These are phyloP conservation scores for Brachyhypopomus occidentalis DNA, from an alignment of 2,113 vertebrate species.

Conservation along the genomic window DNA sequence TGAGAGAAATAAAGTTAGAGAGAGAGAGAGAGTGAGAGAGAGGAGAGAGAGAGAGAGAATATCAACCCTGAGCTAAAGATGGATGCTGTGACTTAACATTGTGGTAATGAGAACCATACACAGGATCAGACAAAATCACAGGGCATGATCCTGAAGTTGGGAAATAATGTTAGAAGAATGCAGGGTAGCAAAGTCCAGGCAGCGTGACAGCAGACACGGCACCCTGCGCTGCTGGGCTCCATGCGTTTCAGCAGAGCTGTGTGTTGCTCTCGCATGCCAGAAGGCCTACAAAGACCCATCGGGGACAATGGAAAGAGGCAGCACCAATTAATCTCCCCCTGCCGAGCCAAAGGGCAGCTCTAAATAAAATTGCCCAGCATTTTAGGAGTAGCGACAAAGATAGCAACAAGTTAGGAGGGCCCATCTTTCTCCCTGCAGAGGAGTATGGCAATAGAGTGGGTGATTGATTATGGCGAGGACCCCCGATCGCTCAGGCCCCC, in stretches of 20 bases:
- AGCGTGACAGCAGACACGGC: slow-evolving; percentile 25
- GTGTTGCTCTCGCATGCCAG: slow-evolving; percentile 29
- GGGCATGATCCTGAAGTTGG: slow-evolving; percentile 1
- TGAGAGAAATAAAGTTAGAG: background rate
- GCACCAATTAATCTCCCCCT: slow-evolving; percentile 55
- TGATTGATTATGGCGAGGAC: slow-evolving; percentile 66
- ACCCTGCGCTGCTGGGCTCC: slow-evolving; percentile 17
- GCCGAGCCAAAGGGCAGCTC: slow-evolving; percentile 42
- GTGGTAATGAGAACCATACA: slow-evolving; percentile 70
- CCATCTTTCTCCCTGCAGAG: slow-evolving; percentile 38
- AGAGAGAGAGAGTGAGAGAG: background rate
- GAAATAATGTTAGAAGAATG: slow-evolving; percentile 32
- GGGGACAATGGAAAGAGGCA: slow-evolving; percentile 51
- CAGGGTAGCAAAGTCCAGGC: slow-evolving; percentile 19
- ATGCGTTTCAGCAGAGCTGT: slow-evolving; percentile 27
- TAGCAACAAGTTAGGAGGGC: slow-evolving; percentile 51
- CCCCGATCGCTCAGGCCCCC: slow-evolving; percentile 48
- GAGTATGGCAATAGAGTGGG: slow-evolving; percentile 45
- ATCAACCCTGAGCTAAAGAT: slow-evolving; percentile 59
- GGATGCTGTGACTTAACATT: slow-evolving; percentile 69
- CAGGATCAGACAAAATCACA: slow-evolving; percentile 45
- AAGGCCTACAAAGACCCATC: slow-evolving; percentile 42
- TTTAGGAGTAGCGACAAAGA: slow-evolving; percentile 47
- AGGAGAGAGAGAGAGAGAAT: slow-evolving; percentile 44
- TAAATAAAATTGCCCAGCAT: slow-evolving; percentile 53